Evolutionary conservation across 1,140 invertebrate genomes (phyloP), one percentile per base, ranked within the genome.

Genomic region (Sycophaga agraensis): DNA sequence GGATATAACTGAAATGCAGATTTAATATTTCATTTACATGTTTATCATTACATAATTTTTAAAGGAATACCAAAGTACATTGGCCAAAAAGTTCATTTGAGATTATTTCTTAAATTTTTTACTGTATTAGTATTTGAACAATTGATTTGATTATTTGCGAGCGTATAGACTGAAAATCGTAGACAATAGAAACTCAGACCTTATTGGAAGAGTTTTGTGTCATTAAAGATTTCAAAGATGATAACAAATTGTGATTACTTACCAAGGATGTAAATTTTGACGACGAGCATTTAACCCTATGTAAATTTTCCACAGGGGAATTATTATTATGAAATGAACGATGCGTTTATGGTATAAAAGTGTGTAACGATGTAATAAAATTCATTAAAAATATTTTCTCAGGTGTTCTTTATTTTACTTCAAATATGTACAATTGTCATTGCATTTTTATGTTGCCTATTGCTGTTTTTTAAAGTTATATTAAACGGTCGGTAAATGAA

Each of bases 361-460:
- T 54, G 31, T 61, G 31, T 31, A 54, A 51, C 26, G 39, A 54
- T 61, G 34, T 61, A 61, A 61, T 54, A 54, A 61, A 61, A 61
- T 40, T 54, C 48, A 54, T 61, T 54, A n/a, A 55, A 46, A 54
- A 54, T 54, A 60, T 19, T 26, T 2, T 28, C 37, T 31, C 12
- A 22, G 42, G 4, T 19, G n/a, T 50, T 35, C 46, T 59, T 59
- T 50, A 50, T 59, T n/a, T n/a, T n/a, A n/a, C n/a, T n/a, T n/a
- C n/a, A n/a, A n/a, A n/a, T n/a, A n/a, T n/a, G n/a, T n/a, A n/a
- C n/a, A n/a, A n/a, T n/a, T n/a, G n/a, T n/a, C n/a, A n/a, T n/a
- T n/a, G n/a, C n/a, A n/a, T n/a, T n/a, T n/a, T n/a, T n/a, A n/a
- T n/a, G n/a, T n/a, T n/a, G n/a, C n/a, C n/a, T n/a, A n/a, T n/a